Conservation (phyloP, 2,113 vertebrate species). For the Oryzias celebensis region DNA sequence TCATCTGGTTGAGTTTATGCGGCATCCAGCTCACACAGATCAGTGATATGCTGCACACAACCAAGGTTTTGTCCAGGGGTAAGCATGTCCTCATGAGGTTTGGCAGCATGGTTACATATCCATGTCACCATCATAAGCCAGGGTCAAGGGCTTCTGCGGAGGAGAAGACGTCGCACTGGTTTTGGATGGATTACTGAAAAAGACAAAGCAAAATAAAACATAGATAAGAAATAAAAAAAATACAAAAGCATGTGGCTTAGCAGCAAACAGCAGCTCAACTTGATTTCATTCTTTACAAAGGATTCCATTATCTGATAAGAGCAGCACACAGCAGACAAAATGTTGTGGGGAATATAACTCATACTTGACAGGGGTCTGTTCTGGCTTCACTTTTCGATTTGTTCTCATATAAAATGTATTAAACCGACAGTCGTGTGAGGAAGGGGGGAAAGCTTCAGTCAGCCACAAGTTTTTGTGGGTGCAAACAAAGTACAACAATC, state of each 20-base stretch:
- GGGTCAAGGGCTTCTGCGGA: conserved; percentile 92
- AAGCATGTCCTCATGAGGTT: conserved; percentile 36
- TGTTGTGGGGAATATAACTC: conserved; percentile 36
- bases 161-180: conserved; percentile 83
- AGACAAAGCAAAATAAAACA: conserved; percentile 24
- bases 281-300: conserved; percentile 35
- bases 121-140: conserved; percentile 93
- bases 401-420: conserved; percentile 11
- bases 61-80: conserved; percentile 18
- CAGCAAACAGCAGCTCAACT: conserved; percentile 27
- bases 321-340: conserved; percentile 33
- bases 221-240: conserved; percentile 1
- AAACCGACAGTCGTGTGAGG: too few relatives aligned
- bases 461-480: too few relatives aligned
- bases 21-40: conserved; percentile 6
- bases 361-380: conserved; percentile 33
- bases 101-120: conserved; percentile 85
- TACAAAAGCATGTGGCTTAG: conserved; percentile 28
- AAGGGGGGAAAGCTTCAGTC: too few relatives aligned
- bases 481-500: too few relatives aligned
- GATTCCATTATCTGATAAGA: conserved; percentile 58
- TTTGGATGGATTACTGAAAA: conserved; percentile 85
- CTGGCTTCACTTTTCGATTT: conserved; percentile 10
- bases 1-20: not conserved
- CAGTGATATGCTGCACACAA: conserved; percentile 9